phyloP scores from a whole-genome alignment of 2,797 vertebrate genomes.

The Pangasius larnaudii region DNA sequence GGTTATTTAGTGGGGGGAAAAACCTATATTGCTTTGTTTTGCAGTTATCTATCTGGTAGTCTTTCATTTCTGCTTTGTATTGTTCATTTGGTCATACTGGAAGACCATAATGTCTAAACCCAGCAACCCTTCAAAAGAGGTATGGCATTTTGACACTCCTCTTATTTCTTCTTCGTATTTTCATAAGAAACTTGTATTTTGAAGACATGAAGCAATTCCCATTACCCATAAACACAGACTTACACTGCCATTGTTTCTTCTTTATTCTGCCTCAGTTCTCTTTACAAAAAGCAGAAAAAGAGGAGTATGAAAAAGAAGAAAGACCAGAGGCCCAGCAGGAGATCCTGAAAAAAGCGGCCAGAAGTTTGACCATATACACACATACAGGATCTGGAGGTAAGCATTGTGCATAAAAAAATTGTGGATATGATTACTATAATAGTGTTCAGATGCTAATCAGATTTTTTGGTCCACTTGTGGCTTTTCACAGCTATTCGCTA shows the following conservation, averaged over 20 bases:
- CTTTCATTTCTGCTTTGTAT: constrained; percentile 90
- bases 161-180: no score
- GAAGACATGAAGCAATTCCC: no score
- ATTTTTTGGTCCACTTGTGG: background rate
- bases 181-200: no score
- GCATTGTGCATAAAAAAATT: background rate
- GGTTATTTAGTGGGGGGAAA: no score
- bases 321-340: constrained; percentile 76
- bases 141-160: constrained; percentile 64
- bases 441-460: no score
- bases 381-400: constrained; percentile 52
- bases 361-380: constrained; percentile 46
- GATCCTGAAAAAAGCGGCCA: constrained; percentile 67
- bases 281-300: constrained; percentile 89
- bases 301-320: constrained; percentile 90
- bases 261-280: constrained; percentile 65
- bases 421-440: no score
- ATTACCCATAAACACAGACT: no score
- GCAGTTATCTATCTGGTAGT: constrained; percentile 94
- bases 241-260: background rate
- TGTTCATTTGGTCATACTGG: constrained; percentile 98
- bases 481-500: constrained; percentile 86
- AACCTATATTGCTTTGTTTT: constrained; percentile 60
- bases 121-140: constrained; percentile 86
- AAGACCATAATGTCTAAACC: constrained; percentile 92